Evolutionary conservation across 2,113 vertebrate species (phyloP), one percentile per base, ranked within the genome.

Genomic region (Oostethus manadensis): DNA sequence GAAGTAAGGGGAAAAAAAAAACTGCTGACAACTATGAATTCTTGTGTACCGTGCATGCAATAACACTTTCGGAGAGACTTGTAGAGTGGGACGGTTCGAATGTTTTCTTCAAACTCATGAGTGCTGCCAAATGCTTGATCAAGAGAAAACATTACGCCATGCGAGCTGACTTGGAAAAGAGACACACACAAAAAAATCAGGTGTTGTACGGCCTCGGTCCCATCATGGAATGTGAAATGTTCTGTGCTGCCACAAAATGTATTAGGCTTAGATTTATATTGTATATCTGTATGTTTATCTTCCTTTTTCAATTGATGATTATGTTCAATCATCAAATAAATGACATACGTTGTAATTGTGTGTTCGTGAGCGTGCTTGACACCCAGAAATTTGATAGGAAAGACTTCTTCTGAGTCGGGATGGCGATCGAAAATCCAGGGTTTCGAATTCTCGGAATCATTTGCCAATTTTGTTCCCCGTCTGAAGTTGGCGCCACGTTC

Each of bases 181-280:
- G 66, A 64, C 64, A 56, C 49, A 62, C 10, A 40, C 48, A 33
- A 56, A 57, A 71, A 60, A 64, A 14, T 82, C 71, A 67, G 68
- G 68, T 83, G 84, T 86, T 85, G 80, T 83, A 78, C 81, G 80
- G 86, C 84, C 84, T 84, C 83, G 76, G 76, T 85, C 81, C 81
- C 82, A 86, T 83, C 71, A 84, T 88, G 83, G 80, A 84, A 88
- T 86, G 83, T 87, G 82, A 84, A 82, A 84, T 83, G 85, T 88
- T 88, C 83, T 88, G 86, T 88, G 78, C 86, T 88, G 86, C 86
- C 86, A 88, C 82, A 87, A 83, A 83, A 77, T 87, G 83, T 87
- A 82, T 80, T 87, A 88, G 80, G 78, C 73, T 81, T 87, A 88
- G 86, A 82, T 87, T 87, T 84, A 66, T 83, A 86, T 69, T 79